Evolutionary conservation across 2,888 invertebrate genomes (phyloP).

Genomic region (Harpalus rubripes): DNA sequence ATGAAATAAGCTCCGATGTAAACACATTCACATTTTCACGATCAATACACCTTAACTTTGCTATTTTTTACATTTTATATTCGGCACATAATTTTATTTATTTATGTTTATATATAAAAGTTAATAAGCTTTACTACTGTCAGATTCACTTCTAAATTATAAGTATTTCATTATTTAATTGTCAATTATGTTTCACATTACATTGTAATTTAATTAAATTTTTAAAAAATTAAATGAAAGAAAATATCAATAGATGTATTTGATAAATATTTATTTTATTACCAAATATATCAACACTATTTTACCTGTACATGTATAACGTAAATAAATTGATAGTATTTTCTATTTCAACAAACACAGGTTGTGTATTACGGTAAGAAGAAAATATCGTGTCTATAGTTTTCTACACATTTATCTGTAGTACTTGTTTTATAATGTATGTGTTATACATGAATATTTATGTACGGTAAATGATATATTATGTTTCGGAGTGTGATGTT

Average conservation of each 20-base stretch:
- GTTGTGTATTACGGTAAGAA: slow-evolving; percentile 58
- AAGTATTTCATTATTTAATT: no score
- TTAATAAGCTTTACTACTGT: no score
- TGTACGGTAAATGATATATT: slow-evolving; percentile 62
- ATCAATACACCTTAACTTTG: slow-evolving; percentile 6
- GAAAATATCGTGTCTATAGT: slow-evolving; percentile 62
- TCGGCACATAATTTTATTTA: not conserved
- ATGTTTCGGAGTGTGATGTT: slow-evolving; percentile 56
- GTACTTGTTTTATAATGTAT: slow-evolving; percentile 45
- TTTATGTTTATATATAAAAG: no score
- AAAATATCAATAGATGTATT: slow-evolving; percentile 19
- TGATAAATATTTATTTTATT: slow-evolving; percentile 67
- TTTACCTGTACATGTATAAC: slow-evolving; percentile 63
- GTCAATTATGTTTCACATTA: not conserved
- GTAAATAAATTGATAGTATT: slow-evolving; percentile 64
- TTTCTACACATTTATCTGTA: slow-evolving; percentile 64
- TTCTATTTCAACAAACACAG: slow-evolving; percentile 66
- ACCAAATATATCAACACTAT: slow-evolving; percentile 68
- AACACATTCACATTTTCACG: slow-evolving; percentile 24
- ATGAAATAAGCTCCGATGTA: slow-evolving; percentile 30
- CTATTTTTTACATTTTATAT: not conserved
- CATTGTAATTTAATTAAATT: not conserved
- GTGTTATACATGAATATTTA: slow-evolving; percentile 57
- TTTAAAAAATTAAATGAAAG: not conserved
- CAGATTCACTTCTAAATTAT: no score